Conservation (phyloP, 2,888 invertebrate genomes). For the Trichogramma dendrolimi region DNA sequence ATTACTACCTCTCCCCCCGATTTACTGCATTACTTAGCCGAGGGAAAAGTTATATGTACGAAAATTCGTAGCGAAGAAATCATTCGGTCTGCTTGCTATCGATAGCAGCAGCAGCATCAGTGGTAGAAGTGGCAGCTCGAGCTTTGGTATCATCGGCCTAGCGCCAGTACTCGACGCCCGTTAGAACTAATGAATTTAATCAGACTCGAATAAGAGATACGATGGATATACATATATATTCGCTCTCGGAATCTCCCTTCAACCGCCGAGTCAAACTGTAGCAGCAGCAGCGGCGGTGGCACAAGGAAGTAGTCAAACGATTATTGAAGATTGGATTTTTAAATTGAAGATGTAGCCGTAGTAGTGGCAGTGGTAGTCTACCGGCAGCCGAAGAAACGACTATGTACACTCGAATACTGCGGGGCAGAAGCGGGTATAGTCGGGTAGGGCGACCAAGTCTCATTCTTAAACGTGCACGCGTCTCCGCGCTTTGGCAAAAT, state of each 20-base stretch:
- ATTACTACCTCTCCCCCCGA: background rate
- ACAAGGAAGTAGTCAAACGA: constrained; percentile 42
- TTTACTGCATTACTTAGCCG: background rate
- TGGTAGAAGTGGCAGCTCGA: no score
- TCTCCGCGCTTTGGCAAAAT: constrained; percentile 35
- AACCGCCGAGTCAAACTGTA: background rate
- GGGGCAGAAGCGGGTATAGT: no score
- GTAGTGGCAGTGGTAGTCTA: constrained; percentile 29
- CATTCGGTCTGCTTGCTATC: constrained; percentile 47
- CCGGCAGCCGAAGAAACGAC: constrained; percentile 8
- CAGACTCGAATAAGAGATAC: constrained; percentile 45
- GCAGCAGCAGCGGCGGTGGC: background rate
- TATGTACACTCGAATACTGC: no score
- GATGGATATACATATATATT: constrained; percentile 39
- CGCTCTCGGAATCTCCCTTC: constrained; percentile 35
- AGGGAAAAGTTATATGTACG: constrained; percentile 14
- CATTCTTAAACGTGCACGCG: no score
- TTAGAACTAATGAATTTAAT: constrained; percentile 53
- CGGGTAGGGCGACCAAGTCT: no score
- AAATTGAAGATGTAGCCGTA: constrained; percentile 46
- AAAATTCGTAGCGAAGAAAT: constrained; percentile 34
- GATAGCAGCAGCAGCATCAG: constrained; percentile 36
- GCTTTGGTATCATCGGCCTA: no score
- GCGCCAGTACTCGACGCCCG: constrained; percentile 31
- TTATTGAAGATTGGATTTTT: constrained; percentile 53